Conservation (phyloP, 2,797 vertebrate genomes). For the Mallotus villosus region DNA sequence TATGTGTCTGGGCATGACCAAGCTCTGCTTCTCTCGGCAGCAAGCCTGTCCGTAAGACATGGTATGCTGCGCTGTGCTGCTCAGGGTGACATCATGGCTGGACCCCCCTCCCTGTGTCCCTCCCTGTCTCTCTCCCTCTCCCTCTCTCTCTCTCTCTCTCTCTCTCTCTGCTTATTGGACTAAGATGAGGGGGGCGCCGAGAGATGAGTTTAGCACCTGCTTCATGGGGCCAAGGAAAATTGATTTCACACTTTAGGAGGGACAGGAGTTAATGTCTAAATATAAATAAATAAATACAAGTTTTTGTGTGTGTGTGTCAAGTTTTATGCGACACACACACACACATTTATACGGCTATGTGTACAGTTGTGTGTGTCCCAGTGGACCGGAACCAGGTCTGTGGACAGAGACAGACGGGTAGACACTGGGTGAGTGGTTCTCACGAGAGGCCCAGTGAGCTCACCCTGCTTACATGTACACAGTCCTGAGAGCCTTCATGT, state of each 20-base stretch:
- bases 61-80: constrained; percentile 61
- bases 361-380: constrained; percentile 37
- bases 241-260: constrained; percentile 74
- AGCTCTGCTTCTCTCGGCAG: constrained; percentile 49
- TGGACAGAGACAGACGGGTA: background rate
- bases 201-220: constrained; percentile 78
- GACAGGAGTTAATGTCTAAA: constrained; percentile 29
- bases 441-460: constrained; percentile 15
- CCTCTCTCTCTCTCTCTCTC: background rate
- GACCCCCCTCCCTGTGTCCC: constrained; percentile 16
- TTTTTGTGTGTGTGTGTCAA: constrained; percentile 24
- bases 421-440: constrained; percentile 22
- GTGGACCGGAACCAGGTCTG: constrained; percentile 21
- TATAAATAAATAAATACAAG: constrained; percentile 35
- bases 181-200: constrained; percentile 71
- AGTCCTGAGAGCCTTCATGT: constrained; percentile 15
- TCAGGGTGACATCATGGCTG: constrained; percentile 69
- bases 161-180: constrained; percentile 69
- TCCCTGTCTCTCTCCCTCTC: too few relatives aligned
- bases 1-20: constrained; percentile 71
- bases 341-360: constrained; percentile 7
- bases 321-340: background rate
- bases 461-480: constrained; percentile 42
- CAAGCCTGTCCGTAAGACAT: constrained; percentile 44
- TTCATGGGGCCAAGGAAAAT: constrained; percentile 57